Base-by-base conservation (phyloP, 1,140 invertebrate species). In the Centruroides vittatus region DNA sequence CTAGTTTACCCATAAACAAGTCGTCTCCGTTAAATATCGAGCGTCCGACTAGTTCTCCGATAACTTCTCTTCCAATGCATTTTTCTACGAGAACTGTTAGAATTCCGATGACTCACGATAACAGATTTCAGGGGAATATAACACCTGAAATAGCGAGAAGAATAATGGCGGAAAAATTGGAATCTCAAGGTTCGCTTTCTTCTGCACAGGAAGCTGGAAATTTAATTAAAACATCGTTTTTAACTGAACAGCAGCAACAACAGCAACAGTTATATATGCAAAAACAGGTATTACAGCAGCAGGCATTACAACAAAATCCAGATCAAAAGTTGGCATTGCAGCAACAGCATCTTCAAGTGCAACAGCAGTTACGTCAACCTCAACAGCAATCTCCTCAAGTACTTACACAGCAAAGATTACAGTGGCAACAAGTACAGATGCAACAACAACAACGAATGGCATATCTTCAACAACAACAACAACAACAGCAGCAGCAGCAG, bases 401-500 rank as follows among this genome's bases (percentile, higher is more conserved):
- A 13, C 36, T 53, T 62, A 35, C 61, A 52, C 5, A 54, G 53
- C 8, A 51, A 62, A 41, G 41, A 41, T 41, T 41, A 41, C 41
- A 41, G 8, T 41, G 41, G 41, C 41, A 41, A 3, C 41, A 41
- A 41, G 41, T 41, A 41, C 51, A 53, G 8, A 53, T 53, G 47
- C 61, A 47, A 48, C 68, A 61, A 57, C 68, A 70, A 0, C 73
- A 72, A 11, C 51, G 23, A 53, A 23, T 67, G 34, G 65, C 57
- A 50, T 51, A 58, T 50, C 53, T 61, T 51, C 64, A 58, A 10
- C 72, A 71, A 59, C 73, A 74, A 23, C 58, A 72, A 62, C 71
- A 60, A 47, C 70, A 69, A 61, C 61, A 57, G 36, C 66, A 65
- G 79, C 70, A 73, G 72, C 69, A 70, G 57, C 69, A 59, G 23